Percentiles rank a stretch among this genome's conserved stretches.
Conservation (phyloP, 2,888 invertebrate species). For the Drosophila eohydei region DNA sequence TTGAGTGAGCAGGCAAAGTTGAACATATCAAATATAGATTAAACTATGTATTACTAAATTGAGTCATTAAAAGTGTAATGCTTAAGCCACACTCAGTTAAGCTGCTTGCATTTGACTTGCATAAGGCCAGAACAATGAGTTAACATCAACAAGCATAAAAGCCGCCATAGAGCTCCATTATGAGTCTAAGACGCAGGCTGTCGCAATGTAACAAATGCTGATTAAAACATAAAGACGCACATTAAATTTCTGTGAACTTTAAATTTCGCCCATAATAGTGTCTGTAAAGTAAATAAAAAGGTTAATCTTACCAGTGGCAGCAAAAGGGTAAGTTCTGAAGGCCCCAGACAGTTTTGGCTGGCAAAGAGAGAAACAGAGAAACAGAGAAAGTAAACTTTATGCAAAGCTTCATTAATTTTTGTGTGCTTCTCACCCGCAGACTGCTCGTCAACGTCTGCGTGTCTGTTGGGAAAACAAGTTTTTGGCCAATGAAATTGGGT, state of each 20-base stretch:
- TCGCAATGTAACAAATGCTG: not conserved
- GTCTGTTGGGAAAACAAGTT: conserved; percentile 1
- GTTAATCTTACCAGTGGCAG: not conserved
- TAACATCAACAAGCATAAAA: too few species aligned
- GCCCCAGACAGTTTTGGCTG: not conserved
- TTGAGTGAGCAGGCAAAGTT: too few species aligned
- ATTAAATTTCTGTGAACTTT: not conserved
- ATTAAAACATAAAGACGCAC: too few species aligned
- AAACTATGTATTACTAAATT: too few species aligned
- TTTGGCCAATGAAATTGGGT: conserved; percentile 1
- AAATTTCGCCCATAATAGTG: not conserved
- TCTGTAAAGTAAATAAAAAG: conserved; percentile 6
- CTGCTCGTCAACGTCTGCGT: not conserved
- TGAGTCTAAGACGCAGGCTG: not conserved
- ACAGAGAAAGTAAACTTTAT: conserved; percentile 2
- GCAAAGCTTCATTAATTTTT: conserved; percentile 7
- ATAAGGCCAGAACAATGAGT: too few species aligned
- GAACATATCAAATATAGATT: too few species aligned
- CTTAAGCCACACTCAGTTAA: too few species aligned
- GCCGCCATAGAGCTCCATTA: too few species aligned
- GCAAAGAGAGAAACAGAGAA: not conserved
- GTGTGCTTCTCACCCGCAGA: not conserved
- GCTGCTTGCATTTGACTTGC: too few species aligned
- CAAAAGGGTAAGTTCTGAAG: not conserved
- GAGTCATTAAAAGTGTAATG: too few species aligned